phyloP scores from a whole-genome alignment of 2,113 vertebrate species.

The Oncorhynchus gorbuscha region DNA sequence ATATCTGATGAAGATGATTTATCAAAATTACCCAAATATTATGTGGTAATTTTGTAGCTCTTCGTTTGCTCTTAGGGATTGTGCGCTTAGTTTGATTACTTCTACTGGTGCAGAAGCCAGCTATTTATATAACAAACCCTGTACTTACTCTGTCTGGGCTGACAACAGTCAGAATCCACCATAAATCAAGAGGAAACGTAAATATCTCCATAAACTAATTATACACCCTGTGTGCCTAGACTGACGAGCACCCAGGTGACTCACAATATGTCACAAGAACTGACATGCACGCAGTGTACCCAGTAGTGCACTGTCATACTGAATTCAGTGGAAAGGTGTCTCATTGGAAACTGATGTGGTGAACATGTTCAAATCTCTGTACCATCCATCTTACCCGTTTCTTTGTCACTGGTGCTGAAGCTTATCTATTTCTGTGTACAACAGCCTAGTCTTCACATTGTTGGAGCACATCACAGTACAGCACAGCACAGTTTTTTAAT shows the following conservation, averaged over 20 bases:
- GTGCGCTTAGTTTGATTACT: not conserved
- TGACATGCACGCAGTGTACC: constrained; percentile 30
- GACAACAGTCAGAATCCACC: constrained; percentile 32
- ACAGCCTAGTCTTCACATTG: no score
- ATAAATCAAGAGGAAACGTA: constrained; percentile 40
- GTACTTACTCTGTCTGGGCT: constrained; percentile 5
- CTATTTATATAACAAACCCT: not conserved
- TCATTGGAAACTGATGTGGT: constrained; percentile 12
- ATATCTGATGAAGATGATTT: not conserved
- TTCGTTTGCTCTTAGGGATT: not conserved
- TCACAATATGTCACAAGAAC: constrained; percentile 39
- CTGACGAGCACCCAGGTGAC: constrained; percentile 41
- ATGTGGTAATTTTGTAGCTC: not conserved
- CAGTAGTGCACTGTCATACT: constrained; percentile 30
- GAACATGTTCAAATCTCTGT: constrained; percentile 11
- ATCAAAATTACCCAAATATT: not conserved
- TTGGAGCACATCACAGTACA: no score
- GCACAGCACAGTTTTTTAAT: no score
- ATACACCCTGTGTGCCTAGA: constrained; percentile 28
- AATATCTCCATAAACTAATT: constrained; percentile 48
- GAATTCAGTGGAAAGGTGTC: constrained; percentile 31
- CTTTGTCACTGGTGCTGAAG: not conserved
- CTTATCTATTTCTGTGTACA: no score
- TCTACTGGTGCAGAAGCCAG: constrained; percentile 4
- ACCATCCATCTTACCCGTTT: not conserved